Conservation (phyloP, 2,888 invertebrate species). For the Molanna angustata region DNA sequence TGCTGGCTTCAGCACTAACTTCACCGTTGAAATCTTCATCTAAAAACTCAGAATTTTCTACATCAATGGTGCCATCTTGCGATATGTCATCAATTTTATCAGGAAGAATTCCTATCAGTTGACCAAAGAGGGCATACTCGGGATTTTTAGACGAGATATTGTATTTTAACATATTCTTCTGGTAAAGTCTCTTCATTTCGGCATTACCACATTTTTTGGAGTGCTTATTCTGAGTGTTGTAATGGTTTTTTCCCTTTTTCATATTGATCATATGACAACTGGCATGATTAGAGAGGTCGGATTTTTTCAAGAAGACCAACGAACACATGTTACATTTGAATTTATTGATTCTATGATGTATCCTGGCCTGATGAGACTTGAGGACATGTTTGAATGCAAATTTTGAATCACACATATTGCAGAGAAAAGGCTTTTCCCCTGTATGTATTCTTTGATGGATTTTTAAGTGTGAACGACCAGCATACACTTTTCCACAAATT, state of each 20-base stretch:
- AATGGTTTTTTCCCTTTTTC: conserved; percentile 35
- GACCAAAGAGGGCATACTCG: conserved; percentile 23
- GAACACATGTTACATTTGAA: conserved; percentile 41
- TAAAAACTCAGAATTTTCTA: neutral
- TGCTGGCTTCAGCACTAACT: conserved; percentile 13
- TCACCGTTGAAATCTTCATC: neutral
- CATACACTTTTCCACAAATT: conserved; percentile 50
- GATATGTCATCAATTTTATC: conserved; percentile 10
- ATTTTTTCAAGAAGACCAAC: conserved; percentile 36
- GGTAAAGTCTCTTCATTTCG: conserved; percentile 13
- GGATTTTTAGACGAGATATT: conserved; percentile 10
- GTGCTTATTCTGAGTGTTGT: conserved; percentile 30
- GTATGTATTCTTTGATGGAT: conserved; percentile 47
- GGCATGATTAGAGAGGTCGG: conserved; percentile 38
- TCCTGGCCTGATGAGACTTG: conserved; percentile 39
- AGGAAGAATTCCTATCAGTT: conserved; percentile 20
- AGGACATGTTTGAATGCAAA: conserved; percentile 39
- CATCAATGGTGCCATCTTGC: neutral
- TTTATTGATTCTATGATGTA: conserved; percentile 38
- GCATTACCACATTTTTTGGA: conserved; percentile 9
- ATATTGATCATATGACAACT: conserved; percentile 34
- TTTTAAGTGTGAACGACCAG: conserved; percentile 47
- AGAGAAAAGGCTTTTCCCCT: conserved; percentile 39
- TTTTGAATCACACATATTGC: conserved; percentile 41
- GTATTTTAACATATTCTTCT: conserved; percentile 19